A percentile compares a stretch with the other conserved stretches of the same genome.
These are phyloP conservation scores for Craseonycteris thonglongyai DNA, from an alignment of 2,113 vertebrate species.

Conservation along the genomic window DNA sequence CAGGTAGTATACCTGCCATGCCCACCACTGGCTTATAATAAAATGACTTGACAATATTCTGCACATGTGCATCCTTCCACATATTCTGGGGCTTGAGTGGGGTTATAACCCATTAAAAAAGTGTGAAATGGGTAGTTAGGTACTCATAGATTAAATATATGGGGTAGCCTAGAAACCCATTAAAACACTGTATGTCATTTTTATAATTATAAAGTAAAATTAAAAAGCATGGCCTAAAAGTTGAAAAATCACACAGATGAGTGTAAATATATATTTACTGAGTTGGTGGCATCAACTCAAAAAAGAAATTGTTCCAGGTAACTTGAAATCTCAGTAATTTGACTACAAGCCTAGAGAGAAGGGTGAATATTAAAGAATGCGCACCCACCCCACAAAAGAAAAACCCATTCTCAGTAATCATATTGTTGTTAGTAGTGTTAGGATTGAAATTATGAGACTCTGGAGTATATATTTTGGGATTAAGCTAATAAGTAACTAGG, in stretches of 20 bases:
- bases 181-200: neutral
- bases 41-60: too few species aligned
- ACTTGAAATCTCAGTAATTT: neutral
- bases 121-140: neutral
- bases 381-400: too few species aligned
- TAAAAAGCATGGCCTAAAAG: neutral
- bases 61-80: neutral
- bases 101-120: neutral
- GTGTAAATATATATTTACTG: neutral
- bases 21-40: neutral
- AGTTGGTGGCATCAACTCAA: neutral
- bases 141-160: neutral
- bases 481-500: neutral
- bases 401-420: too few species aligned
- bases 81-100: neutral
- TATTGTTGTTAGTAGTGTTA: too few species aligned
- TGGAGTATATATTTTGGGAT: neutral
- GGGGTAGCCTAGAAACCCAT: neutral
- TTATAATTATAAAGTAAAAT: neutral
- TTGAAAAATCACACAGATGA: neutral
- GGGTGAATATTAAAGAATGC: too few species aligned
- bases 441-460: too few species aligned
- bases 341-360: too few species aligned
- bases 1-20: neutral
- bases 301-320: neutral